phyloP scores from a whole-genome alignment of 1,140 invertebrate genomes.

The Cotesia typhae region DNA sequence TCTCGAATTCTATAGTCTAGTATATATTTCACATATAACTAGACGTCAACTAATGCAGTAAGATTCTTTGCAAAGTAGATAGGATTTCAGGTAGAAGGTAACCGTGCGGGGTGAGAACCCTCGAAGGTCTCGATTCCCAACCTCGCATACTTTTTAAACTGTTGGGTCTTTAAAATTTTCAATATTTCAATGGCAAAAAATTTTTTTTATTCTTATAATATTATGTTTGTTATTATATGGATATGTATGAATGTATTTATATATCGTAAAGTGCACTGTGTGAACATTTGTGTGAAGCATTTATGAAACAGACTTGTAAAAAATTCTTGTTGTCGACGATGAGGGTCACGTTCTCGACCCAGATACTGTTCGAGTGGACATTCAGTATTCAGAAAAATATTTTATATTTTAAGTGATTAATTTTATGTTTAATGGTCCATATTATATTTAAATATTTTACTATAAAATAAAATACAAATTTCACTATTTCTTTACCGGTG shows the following conservation, averaged over 20 bases:
- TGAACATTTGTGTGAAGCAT: background rate
- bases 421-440: too few species aligned
- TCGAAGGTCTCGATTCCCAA: slow-evolving; percentile 53
- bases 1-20: background rate
- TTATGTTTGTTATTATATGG: background rate
- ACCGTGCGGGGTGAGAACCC: slow-evolving; percentile 53
- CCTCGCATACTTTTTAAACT: slow-evolving; percentile 26
- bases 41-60: background rate
- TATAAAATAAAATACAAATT: too few species aligned
- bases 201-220: background rate
- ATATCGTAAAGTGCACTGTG: background rate
- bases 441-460: too few species aligned
- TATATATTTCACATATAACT: background rate
- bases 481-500: too few species aligned
- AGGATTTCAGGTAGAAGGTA: slow-evolving; percentile 25
- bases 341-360: slow-evolving; percentile 20
- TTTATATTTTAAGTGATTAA: too few species aligned
- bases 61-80: slow-evolving; percentile 4
- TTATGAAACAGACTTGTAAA: background rate
- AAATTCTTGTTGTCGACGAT: slow-evolving; percentile 5
- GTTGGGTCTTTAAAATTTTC: background rate
- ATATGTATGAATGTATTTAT: background rate
- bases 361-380: too few species aligned
- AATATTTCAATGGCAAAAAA: slow-evolving; percentile 12
- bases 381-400: too few species aligned